A percentile compares a stretch with the other conserved stretches of the same genome.
Evolutionary conservation across 30 jellyfish, hydroid and myxozoan species (phyloP).

Genomic region (Chironex yamaguchii): DNA sequence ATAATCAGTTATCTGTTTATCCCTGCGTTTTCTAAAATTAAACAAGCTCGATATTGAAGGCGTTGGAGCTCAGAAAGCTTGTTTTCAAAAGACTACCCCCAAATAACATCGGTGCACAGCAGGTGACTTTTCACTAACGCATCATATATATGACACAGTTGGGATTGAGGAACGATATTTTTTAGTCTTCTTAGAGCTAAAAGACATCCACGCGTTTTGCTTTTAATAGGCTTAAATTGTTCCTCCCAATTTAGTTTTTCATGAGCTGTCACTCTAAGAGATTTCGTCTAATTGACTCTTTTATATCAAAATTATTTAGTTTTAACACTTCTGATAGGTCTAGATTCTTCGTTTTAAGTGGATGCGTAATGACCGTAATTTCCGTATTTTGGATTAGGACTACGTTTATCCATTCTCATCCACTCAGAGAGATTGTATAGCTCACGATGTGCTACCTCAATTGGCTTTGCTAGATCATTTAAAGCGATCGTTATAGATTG

Average conservation of each 20-base stretch:
- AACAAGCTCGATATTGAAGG: too few relatives aligned
- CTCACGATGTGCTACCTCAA: too few relatives aligned
- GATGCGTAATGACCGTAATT: constrained; percentile 22
- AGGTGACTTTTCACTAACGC: constrained; percentile 37
- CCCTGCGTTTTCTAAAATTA: too few relatives aligned
- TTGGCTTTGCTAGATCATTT: too few relatives aligned
- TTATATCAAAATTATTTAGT: constrained; percentile 8
- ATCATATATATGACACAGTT: constrained; percentile 12
- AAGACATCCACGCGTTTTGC: constrained; percentile 50
- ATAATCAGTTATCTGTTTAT: too few relatives aligned
- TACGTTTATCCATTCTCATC: constrained; percentile 17
- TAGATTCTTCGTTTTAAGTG: constrained; percentile 37
- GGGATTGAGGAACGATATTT: constrained; percentile 30
- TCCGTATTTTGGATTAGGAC: constrained; percentile 47
- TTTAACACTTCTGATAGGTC: constrained; percentile 33
- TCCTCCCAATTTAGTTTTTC: constrained; percentile 19
- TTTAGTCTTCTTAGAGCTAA: constrained; percentile 22
- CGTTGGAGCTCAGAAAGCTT: too few relatives aligned
- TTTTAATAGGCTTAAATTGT: constrained; percentile 22
- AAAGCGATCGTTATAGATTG: too few relatives aligned
- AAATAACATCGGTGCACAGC: constrained; percentile 19
- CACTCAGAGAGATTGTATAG: constrained; percentile 10
- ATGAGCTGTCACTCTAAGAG: constrained; percentile 26
- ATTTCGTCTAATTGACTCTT: constrained; percentile 24
- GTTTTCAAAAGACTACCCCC: too few relatives aligned